Percentiles rank a stretch among this genome's conserved stretches.
Evolutionary conservation across 2,888 invertebrate genomes (phyloP).

Genomic region (Xylota sylvarum): DNA sequence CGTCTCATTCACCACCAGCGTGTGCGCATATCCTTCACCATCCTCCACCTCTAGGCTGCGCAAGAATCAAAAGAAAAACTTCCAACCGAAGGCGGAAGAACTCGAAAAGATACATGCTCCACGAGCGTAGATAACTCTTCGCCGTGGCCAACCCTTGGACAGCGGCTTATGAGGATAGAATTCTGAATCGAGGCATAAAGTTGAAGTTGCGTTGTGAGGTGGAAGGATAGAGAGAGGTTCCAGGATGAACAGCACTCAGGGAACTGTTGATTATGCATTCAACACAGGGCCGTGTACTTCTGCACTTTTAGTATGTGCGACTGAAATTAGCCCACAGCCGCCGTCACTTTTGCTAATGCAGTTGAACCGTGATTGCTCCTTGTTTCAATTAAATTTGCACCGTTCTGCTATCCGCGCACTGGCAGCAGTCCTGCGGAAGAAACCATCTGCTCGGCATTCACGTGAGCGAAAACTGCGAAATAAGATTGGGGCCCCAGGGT

Average conservation of each 20-base stretch:
- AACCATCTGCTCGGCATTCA: slow-evolving; percentile 61
- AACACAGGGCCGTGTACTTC: slow-evolving; percentile 84
- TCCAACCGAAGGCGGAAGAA: slow-evolving; percentile 68
- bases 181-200: slow-evolving; percentile 43
- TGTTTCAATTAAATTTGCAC: slow-evolving; percentile 78
- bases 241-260: slow-evolving; percentile 58
- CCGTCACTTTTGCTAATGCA: slow-evolving; percentile 77
- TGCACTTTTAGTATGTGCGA: slow-evolving; percentile 83
- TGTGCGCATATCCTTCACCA: slow-evolving; percentile 72
- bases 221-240: slow-evolving; percentile 51
- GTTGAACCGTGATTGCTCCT: slow-evolving; percentile 78
- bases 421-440: slow-evolving; percentile 37
- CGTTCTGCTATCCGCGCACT: slow-evolving; percentile 46
- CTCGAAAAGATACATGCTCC: slow-evolving; percentile 55
- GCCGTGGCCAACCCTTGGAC: slow-evolving; percentile 52
- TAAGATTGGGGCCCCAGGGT: slow-evolving; percentile 83
- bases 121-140: slow-evolving; percentile 67
- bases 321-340: slow-evolving; percentile 78
- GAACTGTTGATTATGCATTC: slow-evolving; percentile 82
- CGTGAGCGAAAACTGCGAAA: slow-evolving; percentile 78
- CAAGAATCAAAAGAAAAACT: slow-evolving; percentile 60
- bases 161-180: slow-evolving; percentile 62
- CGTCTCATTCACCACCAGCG: slow-evolving; percentile 63
- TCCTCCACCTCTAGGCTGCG: slow-evolving; percentile 58
- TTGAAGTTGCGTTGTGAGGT: slow-evolving; percentile 28